Percentiles rank a stretch among this genome's conserved stretches.
These are phyloP conservation scores for Formica exsecta DNA, from an alignment of 1,140 invertebrate genomes.

Conservation along the genomic window DNA sequence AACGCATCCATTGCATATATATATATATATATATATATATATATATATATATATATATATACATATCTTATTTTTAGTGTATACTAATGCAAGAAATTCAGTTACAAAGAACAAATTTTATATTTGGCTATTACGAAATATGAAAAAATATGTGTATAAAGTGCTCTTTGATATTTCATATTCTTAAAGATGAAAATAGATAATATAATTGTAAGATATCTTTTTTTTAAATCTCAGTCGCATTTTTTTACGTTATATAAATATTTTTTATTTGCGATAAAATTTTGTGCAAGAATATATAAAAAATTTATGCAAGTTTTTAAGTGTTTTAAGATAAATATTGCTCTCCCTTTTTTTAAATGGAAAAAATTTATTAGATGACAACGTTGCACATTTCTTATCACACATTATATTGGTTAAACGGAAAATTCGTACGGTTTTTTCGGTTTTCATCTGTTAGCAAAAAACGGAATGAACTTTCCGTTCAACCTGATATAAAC, in stretches of 20 bases:
- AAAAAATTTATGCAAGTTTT: neutral
- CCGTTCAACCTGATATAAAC: too few species aligned
- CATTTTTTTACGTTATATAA: neutral
- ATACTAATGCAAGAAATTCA: too few species aligned
- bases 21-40: too few species aligned
- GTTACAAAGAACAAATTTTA: too few species aligned
- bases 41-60: too few species aligned
- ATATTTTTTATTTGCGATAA: neutral
- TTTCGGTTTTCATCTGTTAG: too few species aligned
- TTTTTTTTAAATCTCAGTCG: neutral
- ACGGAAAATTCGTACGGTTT: too few species aligned
- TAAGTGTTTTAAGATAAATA: neutral
- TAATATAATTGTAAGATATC: neutral
- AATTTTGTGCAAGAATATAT: neutral
- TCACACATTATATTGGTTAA: neutral
- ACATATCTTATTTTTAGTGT: too few species aligned
- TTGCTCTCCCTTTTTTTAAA: neutral
- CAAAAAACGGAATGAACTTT: too few species aligned
- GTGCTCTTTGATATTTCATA: neutral
- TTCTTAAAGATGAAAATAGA: neutral
- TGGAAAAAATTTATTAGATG: neutral
- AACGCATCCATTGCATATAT: too few species aligned
- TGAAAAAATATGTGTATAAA: neutral
- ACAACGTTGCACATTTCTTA: neutral
- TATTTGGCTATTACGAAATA: neutral